Evolutionary conservation across 1,140 invertebrate genomes (phyloP).

Genomic region (Platyura marginata): DNA sequence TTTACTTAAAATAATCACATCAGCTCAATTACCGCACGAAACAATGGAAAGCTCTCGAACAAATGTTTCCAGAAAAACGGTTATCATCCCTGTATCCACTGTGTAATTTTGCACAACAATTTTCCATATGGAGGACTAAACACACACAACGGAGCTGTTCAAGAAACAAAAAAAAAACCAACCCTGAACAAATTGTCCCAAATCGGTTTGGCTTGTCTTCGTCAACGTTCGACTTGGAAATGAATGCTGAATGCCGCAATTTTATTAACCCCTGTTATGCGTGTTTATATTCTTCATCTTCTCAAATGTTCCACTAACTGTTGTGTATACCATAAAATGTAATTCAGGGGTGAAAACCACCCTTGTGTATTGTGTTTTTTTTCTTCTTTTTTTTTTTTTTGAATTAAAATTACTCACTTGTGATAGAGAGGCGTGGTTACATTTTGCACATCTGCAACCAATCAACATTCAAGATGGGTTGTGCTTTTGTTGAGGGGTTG

Average conservation of each 20-base stretch:
- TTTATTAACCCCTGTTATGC: constrained; percentile 1
- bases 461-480: background rate
- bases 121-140: no score
- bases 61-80: no score
- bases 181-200: no score
- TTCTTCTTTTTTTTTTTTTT: background rate
- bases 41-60: no score
- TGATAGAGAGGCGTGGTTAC: background rate
- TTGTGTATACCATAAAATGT: background rate
- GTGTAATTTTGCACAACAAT: no score
- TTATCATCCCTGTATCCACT: no score
- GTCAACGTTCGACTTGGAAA: constrained; percentile 1
- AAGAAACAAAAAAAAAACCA: no score
- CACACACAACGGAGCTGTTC: no score
- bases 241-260: constrained; percentile 1
- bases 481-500: background rate
- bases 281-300: background rate
- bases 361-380: background rate
- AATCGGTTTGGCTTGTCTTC: background rate
- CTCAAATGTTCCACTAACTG: background rate
- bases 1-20: no score
- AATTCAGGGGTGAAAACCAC: background rate
- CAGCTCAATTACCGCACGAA: no score
- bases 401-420: background rate
- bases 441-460: background rate